These are phyloP conservation scores for Campylomormyrus numenius DNA, from an alignment of 2,113 vertebrate species.

Conservation along the genomic window DNA sequence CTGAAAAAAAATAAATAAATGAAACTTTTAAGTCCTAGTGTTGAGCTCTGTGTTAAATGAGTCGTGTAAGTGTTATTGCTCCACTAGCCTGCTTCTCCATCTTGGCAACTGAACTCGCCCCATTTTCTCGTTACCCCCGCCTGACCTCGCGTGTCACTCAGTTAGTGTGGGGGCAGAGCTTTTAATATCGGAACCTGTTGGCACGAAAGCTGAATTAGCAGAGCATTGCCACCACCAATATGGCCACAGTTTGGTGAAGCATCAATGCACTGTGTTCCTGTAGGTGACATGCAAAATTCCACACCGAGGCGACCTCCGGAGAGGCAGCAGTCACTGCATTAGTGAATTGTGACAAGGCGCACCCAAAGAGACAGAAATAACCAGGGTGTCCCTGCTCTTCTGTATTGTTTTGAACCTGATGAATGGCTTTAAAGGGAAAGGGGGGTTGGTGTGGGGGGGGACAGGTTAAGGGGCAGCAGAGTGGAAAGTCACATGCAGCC, in stretches of 20 bases:
- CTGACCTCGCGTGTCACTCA: background rate
- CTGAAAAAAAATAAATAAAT: slow-evolving; percentile 14
- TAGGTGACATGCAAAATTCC: background rate
- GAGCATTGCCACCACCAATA: background rate
- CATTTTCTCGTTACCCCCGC: background rate
- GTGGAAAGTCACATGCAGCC: slow-evolving; percentile 22
- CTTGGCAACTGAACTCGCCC: background rate
- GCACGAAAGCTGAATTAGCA: background rate
- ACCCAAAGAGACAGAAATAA: slow-evolving; percentile 1
- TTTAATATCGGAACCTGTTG: background rate
- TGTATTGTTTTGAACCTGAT: background rate
- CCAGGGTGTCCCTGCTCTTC: background rate
- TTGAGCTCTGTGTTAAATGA: background rate
- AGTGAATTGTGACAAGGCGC: background rate
- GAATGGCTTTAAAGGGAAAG: slow-evolving; percentile 1
- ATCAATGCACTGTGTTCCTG: background rate
- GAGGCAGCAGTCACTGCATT: background rate
- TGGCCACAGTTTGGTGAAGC: background rate
- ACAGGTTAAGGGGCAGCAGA: background rate
- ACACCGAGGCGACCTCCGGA: background rate
- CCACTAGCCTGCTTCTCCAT: background rate
- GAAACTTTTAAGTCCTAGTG: background rate
- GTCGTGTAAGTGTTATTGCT: background rate
- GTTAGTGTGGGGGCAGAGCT: background rate
- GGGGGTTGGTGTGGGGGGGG: background rate